Conservation (phyloP, 2,797 vertebrate genomes). For the Coluber constrictor region DNA sequence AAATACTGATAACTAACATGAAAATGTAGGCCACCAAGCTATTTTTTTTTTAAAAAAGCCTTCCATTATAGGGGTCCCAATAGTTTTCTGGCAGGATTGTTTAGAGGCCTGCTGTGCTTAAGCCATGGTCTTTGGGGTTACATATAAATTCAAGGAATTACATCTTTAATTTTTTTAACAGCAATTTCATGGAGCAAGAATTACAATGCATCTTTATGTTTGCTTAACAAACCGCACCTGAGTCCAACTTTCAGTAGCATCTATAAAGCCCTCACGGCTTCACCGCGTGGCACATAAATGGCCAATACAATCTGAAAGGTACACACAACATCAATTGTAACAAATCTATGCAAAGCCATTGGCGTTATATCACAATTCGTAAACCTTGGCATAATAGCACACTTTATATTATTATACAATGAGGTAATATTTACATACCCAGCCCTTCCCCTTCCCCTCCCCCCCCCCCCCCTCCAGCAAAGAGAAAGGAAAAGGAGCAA, state of each 20-base stretch:
- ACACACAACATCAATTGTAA: conserved; percentile 73
- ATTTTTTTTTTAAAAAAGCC: too few species aligned
- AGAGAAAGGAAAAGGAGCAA: conserved; percentile 55
- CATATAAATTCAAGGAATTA: not conserved
- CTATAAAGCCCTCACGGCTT: conserved; percentile 83
- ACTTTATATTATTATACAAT: conserved; percentile 85
- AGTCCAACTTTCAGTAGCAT: conserved; percentile 76
- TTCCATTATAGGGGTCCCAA: not conserved
- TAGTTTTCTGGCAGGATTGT: not conserved
- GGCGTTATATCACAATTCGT: conserved; percentile 88
- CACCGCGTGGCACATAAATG: conserved; percentile 73
- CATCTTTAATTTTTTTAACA: conserved; percentile 22
- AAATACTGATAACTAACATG: not conserved
- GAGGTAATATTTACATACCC: conserved; percentile 88
- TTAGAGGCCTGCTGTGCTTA: not conserved
- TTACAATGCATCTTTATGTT: conserved; percentile 53
- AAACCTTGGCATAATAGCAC: conserved; percentile 92
- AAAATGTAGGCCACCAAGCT: not conserved
- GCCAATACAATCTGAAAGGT: conserved; percentile 81
- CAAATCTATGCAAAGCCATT: conserved; percentile 82
- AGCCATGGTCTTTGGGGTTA: not conserved
- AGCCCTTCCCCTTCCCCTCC: conserved; percentile 37
- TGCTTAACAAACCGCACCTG: conserved; percentile 77
- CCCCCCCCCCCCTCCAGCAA: conserved; percentile 10
- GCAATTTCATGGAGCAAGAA: conserved; percentile 6